A percentile compares a stretch with the other conserved stretches of the same genome.
phyloP scores from a whole-genome alignment of 1,140 invertebrate species.

The Danaus melanippus region DNA sequence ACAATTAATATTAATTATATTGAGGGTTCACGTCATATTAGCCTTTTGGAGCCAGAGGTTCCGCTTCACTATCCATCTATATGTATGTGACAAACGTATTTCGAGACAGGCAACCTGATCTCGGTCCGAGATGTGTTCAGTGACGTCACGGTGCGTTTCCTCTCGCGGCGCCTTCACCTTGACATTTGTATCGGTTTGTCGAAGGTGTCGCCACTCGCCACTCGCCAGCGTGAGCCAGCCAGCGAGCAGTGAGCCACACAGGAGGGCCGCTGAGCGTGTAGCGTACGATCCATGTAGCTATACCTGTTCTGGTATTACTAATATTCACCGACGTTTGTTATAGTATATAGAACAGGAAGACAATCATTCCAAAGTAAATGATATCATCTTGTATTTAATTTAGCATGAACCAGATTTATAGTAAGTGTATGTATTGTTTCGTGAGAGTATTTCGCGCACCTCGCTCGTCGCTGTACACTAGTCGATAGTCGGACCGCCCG shows the following conservation, averaged over 20 bases:
- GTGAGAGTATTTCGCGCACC: conserved; percentile 26
- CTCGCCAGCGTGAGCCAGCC: conserved; percentile 29
- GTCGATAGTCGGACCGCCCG: conserved; percentile 12
- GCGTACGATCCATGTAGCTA: neutral
- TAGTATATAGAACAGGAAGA: conserved; percentile 17
- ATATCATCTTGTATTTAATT: conserved; percentile 11
- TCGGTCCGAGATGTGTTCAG: conserved; percentile 7
- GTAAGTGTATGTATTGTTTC: conserved; percentile 28
- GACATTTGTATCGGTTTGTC: conserved; percentile 57
- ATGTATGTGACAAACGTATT: neutral
- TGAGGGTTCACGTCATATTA: neutral
- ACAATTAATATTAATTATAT: no score
- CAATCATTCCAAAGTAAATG: conserved; percentile 3
- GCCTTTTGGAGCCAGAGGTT: neutral
- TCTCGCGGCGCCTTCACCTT: conserved; percentile 59
- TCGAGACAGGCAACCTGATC: no score
- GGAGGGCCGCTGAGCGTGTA: conserved; percentile 21
- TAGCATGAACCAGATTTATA: conserved; percentile 11
- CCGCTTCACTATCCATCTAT: neutral
- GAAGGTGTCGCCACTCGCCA: conserved; percentile 37
- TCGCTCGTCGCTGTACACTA: conserved; percentile 26
- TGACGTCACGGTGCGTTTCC: conserved; percentile 46
- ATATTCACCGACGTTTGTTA: neutral
- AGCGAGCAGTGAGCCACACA: conserved; percentile 25
- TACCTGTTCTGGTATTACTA: no score